These are phyloP conservation scores for Picathartes gymnocephalus DNA, from an alignment of 2,113 vertebrate species.

Conservation along the genomic window DNA sequence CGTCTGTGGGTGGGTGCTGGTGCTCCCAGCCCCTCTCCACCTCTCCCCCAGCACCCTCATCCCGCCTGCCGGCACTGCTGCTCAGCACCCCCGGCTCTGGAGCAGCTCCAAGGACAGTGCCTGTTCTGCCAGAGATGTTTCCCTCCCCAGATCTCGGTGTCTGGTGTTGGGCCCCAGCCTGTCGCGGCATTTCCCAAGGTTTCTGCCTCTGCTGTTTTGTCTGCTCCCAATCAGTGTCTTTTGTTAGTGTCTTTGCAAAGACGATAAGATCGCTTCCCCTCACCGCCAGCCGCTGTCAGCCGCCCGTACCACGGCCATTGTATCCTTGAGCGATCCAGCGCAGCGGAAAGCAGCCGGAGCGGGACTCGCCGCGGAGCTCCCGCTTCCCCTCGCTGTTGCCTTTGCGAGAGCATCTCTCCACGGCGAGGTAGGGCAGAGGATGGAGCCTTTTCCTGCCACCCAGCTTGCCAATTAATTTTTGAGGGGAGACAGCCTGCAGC, in stretches of 20 bases:
- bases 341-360: neutral
- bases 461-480: neutral
- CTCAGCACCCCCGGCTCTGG: neutral
- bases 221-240: constrained; percentile 49
- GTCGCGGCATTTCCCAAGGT: constrained; percentile 9
- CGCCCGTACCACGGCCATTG: neutral
- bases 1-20: neutral
- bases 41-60: neutral
- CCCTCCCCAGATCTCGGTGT: neutral
- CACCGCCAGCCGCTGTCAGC: neutral
- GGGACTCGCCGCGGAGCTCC: neutral
- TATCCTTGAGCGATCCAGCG: neutral
- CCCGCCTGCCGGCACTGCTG: neutral
- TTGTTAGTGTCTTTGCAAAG: constrained; percentile 20
- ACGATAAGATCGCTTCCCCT: neutral
- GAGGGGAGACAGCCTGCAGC: neutral
- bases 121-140: neutral
- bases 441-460: neutral
- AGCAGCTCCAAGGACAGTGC: neutral
- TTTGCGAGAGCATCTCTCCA: neutral
- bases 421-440: neutral
- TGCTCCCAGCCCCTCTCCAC: neutral
- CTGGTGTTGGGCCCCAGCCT: neutral
- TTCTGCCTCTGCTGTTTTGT: constrained; percentile 41
- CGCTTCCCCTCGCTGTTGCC: neutral